Evolutionary conservation across 2,797 vertebrate species (phyloP), one percentile per base, ranked within the genome.

Genomic region (Poeciliopsis turneri): DNA sequence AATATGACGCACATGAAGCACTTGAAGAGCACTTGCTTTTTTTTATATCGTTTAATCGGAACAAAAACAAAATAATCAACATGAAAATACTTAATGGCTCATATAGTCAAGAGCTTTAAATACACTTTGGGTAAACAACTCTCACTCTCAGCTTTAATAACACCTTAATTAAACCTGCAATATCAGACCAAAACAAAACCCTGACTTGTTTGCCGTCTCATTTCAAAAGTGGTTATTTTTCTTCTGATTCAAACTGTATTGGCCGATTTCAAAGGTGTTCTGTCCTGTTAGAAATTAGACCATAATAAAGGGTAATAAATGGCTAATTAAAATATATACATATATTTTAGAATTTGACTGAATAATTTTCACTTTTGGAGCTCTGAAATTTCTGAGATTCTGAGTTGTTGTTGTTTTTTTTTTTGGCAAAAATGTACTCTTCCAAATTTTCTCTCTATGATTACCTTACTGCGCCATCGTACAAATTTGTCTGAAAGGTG

Each of bases 1-100:
- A 82, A 83, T 25, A 59, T 57, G 88, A 45, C 81, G 78, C 36
- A 80, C 23, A n/a, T 28, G 11, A 45, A 16, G 41, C 13, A 45
- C 4, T n/a, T 70, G 23, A 68, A 68, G 39, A 23, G 12, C 2
- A 8, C 20, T 11, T 66, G 6, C 39, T 9, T 0, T n/a, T 69
- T 13, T 16, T 3, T 13, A 41, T 41, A n/a, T 3, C 28, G 39
- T 45, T 70, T 70, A 45, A 70, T n/a, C 0, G 25, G 41, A 45
- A 70, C 5, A 45, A 68, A 41, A 68, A 68, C 36, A 66, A 68
- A 70, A 28, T 15, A 43, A 45, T 70, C 5, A 45, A 28, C 68
- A 70, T 45, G 25, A 45, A 70, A 70, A 70, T n/a, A 45, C n/a
- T 70, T 1, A 45, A 70, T 43, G 68, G 25, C 68, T 43, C 68